Conservation (phyloP, 1,140 invertebrate species). For the Zaprionus camerounensis region DNA sequence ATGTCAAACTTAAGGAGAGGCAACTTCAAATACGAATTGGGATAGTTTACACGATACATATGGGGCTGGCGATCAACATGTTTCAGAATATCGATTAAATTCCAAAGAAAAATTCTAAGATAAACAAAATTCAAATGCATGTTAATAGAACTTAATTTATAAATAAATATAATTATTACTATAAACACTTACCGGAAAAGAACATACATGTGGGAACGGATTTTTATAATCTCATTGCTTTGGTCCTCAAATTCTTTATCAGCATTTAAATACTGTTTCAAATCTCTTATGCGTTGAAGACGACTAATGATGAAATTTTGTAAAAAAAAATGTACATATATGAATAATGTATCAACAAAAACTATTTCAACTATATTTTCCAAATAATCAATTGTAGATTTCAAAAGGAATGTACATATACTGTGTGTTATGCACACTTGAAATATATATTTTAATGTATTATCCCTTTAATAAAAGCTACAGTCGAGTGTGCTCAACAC, state of each 20-base stretch:
- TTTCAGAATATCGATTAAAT: conserved; percentile 64
- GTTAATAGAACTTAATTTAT: neutral
- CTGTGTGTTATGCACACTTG: too few species aligned
- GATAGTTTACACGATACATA: conserved; percentile 50
- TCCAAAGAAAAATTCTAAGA: conserved; percentile 65
- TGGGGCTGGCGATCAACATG: conserved; percentile 62
- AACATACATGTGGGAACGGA: conserved; percentile 65
- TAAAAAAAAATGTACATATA: too few species aligned
- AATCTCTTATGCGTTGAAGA: conserved; percentile 52
- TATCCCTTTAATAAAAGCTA: too few species aligned
- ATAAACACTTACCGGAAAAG: conserved; percentile 52
- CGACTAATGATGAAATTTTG: conserved; percentile 46
- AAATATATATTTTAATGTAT: too few species aligned
- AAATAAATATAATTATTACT: neutral
- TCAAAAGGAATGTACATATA: too few species aligned
- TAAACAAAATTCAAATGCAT: neutral
- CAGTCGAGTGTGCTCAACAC: too few species aligned
- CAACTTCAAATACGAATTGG: conserved; percentile 68
- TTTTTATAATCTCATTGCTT: conserved; percentile 55
- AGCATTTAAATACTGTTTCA: conserved; percentile 42
- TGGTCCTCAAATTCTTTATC: conserved; percentile 49
- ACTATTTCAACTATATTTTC: too few species aligned
- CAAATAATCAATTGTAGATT: too few species aligned
- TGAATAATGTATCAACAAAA: too few species aligned
- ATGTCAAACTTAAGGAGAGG: conserved; percentile 78